Evolutionary conservation across 2,113 vertebrate genomes (phyloP).

Genomic region (Rhodinocichla rosea): DNA sequence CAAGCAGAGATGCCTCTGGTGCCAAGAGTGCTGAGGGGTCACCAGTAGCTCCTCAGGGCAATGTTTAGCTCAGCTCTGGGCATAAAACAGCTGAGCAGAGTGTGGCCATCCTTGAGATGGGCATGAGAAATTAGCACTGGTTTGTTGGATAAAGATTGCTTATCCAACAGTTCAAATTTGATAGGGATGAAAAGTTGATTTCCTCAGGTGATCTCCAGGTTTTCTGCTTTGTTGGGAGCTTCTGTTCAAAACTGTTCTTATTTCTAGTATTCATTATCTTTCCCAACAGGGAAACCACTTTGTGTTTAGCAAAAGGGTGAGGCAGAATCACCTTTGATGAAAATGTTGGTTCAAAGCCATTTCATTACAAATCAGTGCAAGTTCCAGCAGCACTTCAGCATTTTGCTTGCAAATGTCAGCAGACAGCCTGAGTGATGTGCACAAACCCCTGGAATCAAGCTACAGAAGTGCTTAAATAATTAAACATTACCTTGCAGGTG

Average conservation of each 20-base stretch:
- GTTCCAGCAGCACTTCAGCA: neutral
- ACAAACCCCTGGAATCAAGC: neutral
- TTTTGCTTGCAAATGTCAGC: neutral
- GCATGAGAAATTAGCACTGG: neutral
- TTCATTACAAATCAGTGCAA: neutral
- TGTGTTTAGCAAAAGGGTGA: constrained; percentile 5
- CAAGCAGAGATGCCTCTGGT: neutral
- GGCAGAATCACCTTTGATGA: constrained; percentile 9
- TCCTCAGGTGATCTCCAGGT: neutral
- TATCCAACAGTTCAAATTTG: neutral
- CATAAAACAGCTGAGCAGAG: neutral
- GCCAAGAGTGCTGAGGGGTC: neutral
- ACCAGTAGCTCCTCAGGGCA: neutral
- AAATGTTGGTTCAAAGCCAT: constrained; percentile 10
- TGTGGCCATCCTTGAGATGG: neutral
- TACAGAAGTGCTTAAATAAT: neutral
- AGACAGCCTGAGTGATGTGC: neutral
- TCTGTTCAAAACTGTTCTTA: neutral
- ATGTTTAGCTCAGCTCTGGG: neutral
- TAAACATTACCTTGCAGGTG: neutral
- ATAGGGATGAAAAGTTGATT: neutral
- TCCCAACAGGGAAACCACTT: neutral
- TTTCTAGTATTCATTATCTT: neutral
- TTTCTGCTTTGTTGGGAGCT: neutral
- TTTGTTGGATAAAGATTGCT: neutral